phyloP scores from a whole-genome alignment of 1,140 invertebrate species.

The Drosophila baimaii region DNA sequence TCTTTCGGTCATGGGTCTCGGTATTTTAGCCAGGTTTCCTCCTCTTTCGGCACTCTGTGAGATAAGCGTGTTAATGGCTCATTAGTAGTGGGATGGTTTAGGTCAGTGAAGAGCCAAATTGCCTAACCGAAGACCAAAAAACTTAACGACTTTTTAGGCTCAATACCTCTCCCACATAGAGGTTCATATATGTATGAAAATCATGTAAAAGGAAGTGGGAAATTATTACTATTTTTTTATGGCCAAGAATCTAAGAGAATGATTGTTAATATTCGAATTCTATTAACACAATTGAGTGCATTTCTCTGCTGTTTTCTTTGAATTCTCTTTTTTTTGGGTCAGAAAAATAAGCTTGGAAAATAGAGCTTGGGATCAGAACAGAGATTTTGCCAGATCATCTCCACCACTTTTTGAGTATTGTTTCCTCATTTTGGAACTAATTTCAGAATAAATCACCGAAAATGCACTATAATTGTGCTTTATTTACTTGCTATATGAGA shows the following conservation, averaged over 20 bases:
- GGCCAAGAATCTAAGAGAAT: constrained; percentile 1
- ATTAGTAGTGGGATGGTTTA: constrained; percentile 51
- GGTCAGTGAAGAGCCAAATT: constrained; percentile 48
- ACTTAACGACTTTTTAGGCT: constrained; percentile 23
- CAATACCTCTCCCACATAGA: constrained; percentile 7
- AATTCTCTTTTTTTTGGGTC: constrained; percentile 21
- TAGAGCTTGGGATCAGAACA: not conserved
- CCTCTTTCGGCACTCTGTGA: constrained; percentile 19
- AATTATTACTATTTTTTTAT: constrained; percentile 15
- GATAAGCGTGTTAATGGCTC: constrained; percentile 77
- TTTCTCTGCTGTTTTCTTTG: not conserved
- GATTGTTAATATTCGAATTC: constrained; percentile 26
- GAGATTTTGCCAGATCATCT: constrained; percentile 25
- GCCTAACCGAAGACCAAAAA: constrained; percentile 37
- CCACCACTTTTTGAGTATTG: not conserved
- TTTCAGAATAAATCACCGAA: constrained; percentile 11
- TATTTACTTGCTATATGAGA: not conserved
- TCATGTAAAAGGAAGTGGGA: constrained; percentile 27
- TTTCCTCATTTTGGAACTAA: constrained; percentile 18
- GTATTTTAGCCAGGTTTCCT: constrained; percentile 22
- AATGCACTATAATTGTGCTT: not conserved
- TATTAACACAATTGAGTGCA: constrained; percentile 19
- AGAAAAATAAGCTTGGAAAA: constrained; percentile 13
- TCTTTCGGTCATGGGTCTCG: constrained; percentile 17
- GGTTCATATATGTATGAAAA: constrained; percentile 5